A percentile compares a stretch with the other conserved stretches of the same genome.
These are phyloP conservation scores for Heliconius aoede DNA, from an alignment of 2,888 invertebrate genomes.

Conservation along the genomic window DNA sequence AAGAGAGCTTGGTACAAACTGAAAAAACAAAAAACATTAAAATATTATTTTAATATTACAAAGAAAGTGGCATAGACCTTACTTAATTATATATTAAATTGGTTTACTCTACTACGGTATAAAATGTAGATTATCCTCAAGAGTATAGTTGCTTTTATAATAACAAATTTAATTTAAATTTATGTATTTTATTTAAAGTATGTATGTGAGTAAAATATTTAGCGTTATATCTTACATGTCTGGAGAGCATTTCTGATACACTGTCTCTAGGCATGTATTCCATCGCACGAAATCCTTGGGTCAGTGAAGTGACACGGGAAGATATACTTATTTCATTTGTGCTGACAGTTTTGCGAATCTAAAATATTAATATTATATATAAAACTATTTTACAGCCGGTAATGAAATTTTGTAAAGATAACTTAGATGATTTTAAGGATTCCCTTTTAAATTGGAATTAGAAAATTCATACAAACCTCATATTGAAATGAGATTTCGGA, in stretches of 20 bases:
- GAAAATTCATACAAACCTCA: conserved; percentile 51
- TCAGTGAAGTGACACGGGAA: accelerated
- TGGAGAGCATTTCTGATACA: conserved; percentile 62
- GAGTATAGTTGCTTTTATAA: not conserved
- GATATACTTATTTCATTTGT: conserved; percentile 50
- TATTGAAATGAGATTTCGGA: conserved; percentile 45
- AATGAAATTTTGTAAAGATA: too few relatives aligned
- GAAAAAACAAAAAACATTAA: conserved; percentile 45
- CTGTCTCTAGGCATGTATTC: conserved; percentile 60
- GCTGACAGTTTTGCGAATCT: conserved; percentile 58
- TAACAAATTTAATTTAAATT: not conserved
- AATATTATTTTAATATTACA: too few relatives aligned
- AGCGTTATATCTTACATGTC: conserved; percentile 42
- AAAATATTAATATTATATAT: conserved; percentile 41
- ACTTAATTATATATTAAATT: too few relatives aligned
- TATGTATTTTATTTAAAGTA: too few relatives aligned
- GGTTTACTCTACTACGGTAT: too few relatives aligned
- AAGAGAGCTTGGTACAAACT: conserved; percentile 53
- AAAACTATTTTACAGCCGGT: not conserved
- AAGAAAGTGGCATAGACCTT: too few relatives aligned
- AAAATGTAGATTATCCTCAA: too few relatives aligned
- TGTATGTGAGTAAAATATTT: too few relatives aligned
- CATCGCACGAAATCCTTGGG: conserved; percentile 52
- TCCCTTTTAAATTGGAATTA: too few relatives aligned
- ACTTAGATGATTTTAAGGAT: too few relatives aligned